phyloP scores from a whole-genome alignment of 2,113 vertebrate genomes.

The Atractosteus spatula region DNA sequence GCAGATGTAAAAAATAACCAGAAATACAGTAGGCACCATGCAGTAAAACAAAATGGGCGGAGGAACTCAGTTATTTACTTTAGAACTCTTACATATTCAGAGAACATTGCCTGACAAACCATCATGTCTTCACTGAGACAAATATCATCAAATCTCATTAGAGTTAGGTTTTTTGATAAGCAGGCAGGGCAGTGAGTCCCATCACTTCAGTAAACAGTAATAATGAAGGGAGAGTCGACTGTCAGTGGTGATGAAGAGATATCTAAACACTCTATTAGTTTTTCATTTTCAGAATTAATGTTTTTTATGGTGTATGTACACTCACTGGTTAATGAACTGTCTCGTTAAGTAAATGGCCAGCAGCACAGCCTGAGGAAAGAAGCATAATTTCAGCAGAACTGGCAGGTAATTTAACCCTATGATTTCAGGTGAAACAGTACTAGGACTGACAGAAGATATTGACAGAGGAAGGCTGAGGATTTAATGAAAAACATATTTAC shows the following conservation, averaged over 20 bases:
- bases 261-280: constrained; percentile 67
- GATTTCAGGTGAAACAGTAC: background rate
- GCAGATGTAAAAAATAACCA: too few relatives aligned
- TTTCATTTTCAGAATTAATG: constrained; percentile 73
- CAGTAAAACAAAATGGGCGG: too few relatives aligned
- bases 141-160: constrained; percentile 16
- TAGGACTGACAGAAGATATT: too few relatives aligned
- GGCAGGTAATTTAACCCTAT: background rate
- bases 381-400: background rate
- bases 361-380: background rate
- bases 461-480: too few relatives aligned
- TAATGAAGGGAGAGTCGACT: constrained; percentile 44
- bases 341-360: constrained; percentile 51
- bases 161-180: constrained; percentile 12
- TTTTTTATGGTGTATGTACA: constrained; percentile 49
- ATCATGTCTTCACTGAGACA: constrained; percentile 3
- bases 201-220: constrained; percentile 55
- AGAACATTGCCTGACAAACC: background rate
- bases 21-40: too few relatives aligned
- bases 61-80: background rate
- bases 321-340: constrained; percentile 67
- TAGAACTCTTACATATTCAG: background rate
- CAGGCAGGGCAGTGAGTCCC: constrained; percentile 22
- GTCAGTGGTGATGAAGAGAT: constrained; percentile 59
- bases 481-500: too few relatives aligned